These are phyloP conservation scores for Arctia plantaginis DNA, from an alignment of 2,888 invertebrate species.

Conservation along the genomic window DNA sequence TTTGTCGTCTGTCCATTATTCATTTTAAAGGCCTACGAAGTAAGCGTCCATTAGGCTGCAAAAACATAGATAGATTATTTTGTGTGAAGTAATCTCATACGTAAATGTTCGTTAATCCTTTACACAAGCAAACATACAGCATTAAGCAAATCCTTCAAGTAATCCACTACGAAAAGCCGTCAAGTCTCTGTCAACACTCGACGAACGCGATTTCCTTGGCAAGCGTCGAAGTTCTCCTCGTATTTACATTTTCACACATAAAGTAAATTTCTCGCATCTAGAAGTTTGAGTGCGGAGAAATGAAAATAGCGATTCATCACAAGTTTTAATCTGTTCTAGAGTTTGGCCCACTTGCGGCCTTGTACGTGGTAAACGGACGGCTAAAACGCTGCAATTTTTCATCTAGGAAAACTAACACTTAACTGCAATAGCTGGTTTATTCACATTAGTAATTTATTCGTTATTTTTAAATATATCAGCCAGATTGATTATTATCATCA, in stretches of 20 bases:
- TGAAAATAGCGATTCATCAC: conserved; percentile 84
- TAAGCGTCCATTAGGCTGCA: conserved; percentile 62
- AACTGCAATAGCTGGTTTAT: neutral
- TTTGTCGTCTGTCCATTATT: conserved; percentile 62
- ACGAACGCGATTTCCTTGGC: conserved; percentile 78
- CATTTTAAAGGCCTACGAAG: conserved; percentile 51
- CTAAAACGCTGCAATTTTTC: conserved; percentile 24
- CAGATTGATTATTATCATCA: neutral
- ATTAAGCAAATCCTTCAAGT: conserved; percentile 83
- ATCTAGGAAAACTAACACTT: neutral
- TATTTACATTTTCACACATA: conserved; percentile 85
- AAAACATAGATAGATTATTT: conserved; percentile 69
- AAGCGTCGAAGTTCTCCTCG: conserved; percentile 74
- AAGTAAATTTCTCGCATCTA: conserved; percentile 80
- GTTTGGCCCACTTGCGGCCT: conserved; percentile 78
- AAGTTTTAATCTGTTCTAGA: conserved; percentile 83
- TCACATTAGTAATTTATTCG: neutral
- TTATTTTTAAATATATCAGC: neutral
- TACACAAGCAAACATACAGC: conserved; percentile 75
- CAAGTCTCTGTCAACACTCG: conserved; percentile 81
- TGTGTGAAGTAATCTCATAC: conserved; percentile 64
- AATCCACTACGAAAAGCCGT: conserved; percentile 81
- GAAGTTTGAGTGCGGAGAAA: conserved; percentile 74
- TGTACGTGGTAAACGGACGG: conserved; percentile 32
- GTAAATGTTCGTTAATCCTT: conserved; percentile 76